Base-by-base conservation (phyloP, 2,113 vertebrate species). In the Megaceryle maxima region DNA sequence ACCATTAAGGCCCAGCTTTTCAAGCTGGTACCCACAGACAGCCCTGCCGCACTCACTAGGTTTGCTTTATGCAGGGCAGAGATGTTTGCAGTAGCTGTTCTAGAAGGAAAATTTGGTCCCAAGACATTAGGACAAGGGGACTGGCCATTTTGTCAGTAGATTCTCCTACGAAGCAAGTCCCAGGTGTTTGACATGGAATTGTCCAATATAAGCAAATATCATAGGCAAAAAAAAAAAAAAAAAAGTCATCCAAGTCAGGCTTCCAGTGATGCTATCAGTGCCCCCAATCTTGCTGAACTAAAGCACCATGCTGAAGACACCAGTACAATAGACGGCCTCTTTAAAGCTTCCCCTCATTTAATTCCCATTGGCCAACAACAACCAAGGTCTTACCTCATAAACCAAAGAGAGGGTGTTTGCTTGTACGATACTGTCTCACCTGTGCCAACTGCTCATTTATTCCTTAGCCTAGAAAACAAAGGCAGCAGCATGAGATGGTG, bases 1-100 rank as follows among this genome's bases (percentile, higher is more conserved):
- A 44, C 35, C 51, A 46, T 73, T 39, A 50, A 88, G 51, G 64
- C 84, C 75, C 19, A 74, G 8, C 90, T 92, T 88, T 93, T 75
- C 63, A 92, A 93, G 72, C 75, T 44, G 33, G 50, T 60, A 12
- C 26, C 12, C 4, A 19, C 13, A 44, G n/a, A 55, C n/a, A 75
- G 55, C n/a, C 44, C 62, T 64, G 25, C 33, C 74, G 20, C 60
- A 48, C 33, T 48, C 44, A 3, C 31, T 18, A 41, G 39, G 22
- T 70, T 78, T 51, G 35, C 35, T 16, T 75, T 68, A 56, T 0
- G 0, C 13, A 33, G 69, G 21, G 29, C 46, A 87, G 66, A 56
- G 53, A 46, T 26, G 44, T 4, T 67, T 70, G 14, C 7, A 41
- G 21, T 8, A 73, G 63, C 31, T 83, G 67, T 66, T 41, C 66